Conservation (phyloP, 1,140 invertebrate species). For the Apis laboriosa region DNA sequence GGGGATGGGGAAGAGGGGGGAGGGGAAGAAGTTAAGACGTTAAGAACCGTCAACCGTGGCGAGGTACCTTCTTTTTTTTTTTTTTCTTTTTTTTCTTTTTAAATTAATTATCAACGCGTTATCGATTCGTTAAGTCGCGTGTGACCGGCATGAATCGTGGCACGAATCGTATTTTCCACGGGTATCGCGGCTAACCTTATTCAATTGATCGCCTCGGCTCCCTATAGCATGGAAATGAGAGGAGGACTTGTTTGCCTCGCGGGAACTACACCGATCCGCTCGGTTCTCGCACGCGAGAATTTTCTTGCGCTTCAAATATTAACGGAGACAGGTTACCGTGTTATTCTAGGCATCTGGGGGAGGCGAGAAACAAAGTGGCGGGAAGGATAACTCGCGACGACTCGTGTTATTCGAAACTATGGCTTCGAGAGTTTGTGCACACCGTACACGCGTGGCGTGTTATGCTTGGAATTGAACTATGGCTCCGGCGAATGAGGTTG, state of each 20-base stretch:
- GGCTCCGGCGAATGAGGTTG: not conserved
- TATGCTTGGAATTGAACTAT: not conserved
- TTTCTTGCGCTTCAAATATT: conserved; percentile 37
- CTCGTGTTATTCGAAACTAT: not conserved
- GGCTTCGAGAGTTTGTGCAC: not conserved
- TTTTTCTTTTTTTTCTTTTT: not conserved
- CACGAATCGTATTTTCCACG: conserved; percentile 19
- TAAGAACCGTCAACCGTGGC: not conserved
- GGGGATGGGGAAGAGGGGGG: not conserved
- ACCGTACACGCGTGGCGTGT: not conserved
- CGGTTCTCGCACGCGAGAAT: not conserved
- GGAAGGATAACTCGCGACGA: not conserved
- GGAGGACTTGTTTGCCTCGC: not conserved
- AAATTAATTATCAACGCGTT: conserved; percentile 47
- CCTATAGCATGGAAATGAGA: not conserved
- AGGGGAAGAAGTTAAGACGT: not conserved
- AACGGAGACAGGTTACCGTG: not conserved
- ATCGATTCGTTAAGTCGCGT: conserved; percentile 10
- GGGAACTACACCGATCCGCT: not conserved
- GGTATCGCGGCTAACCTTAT: conserved; percentile 19
- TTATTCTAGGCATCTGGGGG: not conserved
- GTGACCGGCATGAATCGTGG: conserved; percentile 45
- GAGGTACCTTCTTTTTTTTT: not conserved
- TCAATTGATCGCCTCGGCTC: conserved; percentile 10
- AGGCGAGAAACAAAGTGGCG: not conserved